Evolutionary conservation across 2,113 vertebrate species (phyloP).

Genomic region (Marmota flaviventris): DNA sequence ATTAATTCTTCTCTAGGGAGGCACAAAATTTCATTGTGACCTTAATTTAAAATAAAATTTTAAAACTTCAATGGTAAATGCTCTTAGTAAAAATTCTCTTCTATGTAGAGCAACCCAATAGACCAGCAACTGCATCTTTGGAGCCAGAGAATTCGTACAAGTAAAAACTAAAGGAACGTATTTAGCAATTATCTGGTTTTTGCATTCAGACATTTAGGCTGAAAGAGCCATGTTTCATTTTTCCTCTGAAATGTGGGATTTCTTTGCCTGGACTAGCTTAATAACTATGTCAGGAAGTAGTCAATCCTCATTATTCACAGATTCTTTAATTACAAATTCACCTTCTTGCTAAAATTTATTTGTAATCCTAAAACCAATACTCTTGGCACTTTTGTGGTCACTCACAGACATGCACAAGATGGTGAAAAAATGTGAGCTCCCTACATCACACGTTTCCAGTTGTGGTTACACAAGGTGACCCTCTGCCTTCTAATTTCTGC

Average conservation of each 20-base stretch:
- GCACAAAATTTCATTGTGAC: slow-evolving; percentile 16
- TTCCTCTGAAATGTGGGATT: slow-evolving; percentile 8
- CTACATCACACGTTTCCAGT: not conserved
- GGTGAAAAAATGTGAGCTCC: not conserved
- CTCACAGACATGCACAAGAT: not conserved
- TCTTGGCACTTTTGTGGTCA: not conserved
- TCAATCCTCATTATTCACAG: not conserved
- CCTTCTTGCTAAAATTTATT: not conserved
- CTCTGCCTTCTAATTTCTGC: not conserved
- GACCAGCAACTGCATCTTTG: not conserved
- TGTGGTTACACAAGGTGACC: not conserved
- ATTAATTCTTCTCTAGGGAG: not conserved
- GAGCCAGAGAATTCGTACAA: not conserved
- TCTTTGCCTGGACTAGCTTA: slow-evolving; percentile 8
- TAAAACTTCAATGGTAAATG: not conserved
- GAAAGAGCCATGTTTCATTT: not conserved
- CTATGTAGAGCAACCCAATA: not conserved
- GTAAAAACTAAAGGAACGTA: slow-evolving; percentile 17
- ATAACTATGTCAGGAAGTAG: not conserved
- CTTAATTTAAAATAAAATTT: not conserved
- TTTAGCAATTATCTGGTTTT: slow-evolving; percentile 10
- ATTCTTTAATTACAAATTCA: not conserved
- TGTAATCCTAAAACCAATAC: not conserved
- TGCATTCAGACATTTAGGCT: slow-evolving; percentile 20
- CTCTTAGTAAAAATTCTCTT: not conserved